These are phyloP conservation scores for Leontopithecus rosalia DNA, from an alignment of 2,797 vertebrate species.

Conservation along the genomic window DNA sequence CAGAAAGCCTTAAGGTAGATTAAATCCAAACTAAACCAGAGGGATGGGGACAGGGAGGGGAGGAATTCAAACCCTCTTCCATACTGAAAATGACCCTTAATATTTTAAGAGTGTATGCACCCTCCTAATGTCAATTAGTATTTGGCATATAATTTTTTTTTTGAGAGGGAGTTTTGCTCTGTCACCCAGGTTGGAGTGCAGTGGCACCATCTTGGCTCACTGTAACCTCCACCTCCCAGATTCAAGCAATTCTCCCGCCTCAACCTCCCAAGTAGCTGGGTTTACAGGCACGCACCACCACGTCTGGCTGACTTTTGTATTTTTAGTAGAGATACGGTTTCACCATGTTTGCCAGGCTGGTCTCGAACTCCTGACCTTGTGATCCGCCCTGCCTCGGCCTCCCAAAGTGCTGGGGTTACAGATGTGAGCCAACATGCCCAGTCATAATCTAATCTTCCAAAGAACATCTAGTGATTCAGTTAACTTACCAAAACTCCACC, in stretches of 20 bases:
- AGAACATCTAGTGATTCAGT: neutral
- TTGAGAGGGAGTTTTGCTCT: no score
- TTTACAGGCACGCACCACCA: fast-evolving
- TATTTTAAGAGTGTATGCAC: neutral
- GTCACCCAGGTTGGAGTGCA: no score
- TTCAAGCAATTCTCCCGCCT: no score
- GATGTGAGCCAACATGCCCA: no score
- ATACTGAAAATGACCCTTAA: neutral
- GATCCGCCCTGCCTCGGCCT: no score
- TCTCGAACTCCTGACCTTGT: no score
- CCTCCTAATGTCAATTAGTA: neutral
- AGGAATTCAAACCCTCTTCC: neutral
- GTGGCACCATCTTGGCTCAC: no score
- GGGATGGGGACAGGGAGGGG: neutral
- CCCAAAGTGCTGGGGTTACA: neutral
- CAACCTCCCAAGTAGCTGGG: neutral
- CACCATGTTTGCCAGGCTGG: no score
- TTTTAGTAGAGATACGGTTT: neutral
- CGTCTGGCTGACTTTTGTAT: neutral
- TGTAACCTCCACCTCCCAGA: fast-evolving
- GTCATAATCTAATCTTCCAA: neutral
- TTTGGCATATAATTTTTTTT: neutral
- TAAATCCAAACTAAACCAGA: neutral
- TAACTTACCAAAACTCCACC: conserved; percentile 98
- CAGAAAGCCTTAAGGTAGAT: neutral